Percentiles rank a stretch among this genome's conserved stretches.
phyloP scores from a whole-genome alignment of 2,113 vertebrate species.

The Saccopteryx leptura region DNA sequence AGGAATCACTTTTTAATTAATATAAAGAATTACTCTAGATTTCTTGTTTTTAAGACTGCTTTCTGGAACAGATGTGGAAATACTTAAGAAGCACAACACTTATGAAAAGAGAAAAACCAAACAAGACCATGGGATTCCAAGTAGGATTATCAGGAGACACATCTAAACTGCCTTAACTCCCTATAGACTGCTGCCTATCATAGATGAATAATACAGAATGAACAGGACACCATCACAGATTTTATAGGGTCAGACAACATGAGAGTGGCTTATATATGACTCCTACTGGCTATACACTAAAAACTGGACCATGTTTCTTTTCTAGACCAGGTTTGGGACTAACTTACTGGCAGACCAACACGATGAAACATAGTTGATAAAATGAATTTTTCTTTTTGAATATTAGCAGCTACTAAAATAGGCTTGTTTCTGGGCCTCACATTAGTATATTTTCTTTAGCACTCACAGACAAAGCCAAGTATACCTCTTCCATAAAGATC shows the following conservation, averaged over 20 bases:
- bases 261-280: neutral
- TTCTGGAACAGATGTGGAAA: slow-evolving; percentile 16
- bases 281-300: neutral
- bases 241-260: neutral
- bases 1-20: slow-evolving; percentile 13
- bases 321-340: neutral
- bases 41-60: neutral
- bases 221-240: neutral
- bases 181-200: neutral
- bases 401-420: slow-evolving; percentile 42
- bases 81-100: neutral
- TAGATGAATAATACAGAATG: neutral
- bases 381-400: slow-evolving; percentile 30
- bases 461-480: neutral
- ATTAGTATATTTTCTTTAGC: neutral
- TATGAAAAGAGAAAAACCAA: slow-evolving; percentile 10
- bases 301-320: slow-evolving; percentile 7
- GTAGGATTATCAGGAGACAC: neutral
- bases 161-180: slow-evolving; percentile 26
- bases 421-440: neutral
- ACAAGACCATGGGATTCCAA: neutral
- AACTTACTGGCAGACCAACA: neutral
- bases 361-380: slow-evolving; percentile 37
- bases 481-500: neutral
- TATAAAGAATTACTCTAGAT: neutral